These are phyloP conservation scores for Acanthurus tractus DNA, from an alignment of 2,797 vertebrate species.

Conservation along the genomic window DNA sequence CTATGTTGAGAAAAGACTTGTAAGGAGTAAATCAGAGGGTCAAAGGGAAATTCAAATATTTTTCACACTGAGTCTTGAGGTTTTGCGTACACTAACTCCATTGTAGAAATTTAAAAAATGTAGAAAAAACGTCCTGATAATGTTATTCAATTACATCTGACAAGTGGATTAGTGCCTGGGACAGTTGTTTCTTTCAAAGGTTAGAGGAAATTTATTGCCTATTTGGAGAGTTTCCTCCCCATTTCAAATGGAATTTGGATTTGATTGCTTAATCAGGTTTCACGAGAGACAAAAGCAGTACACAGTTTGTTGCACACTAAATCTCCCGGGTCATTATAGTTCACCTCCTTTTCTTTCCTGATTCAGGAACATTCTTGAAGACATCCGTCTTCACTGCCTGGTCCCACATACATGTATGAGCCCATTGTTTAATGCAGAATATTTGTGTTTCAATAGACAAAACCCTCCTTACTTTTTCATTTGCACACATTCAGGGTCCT, in stretches of 20 bases:
- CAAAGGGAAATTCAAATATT: background rate
- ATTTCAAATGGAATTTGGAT: constrained; percentile 37
- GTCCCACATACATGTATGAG: constrained; percentile 9
- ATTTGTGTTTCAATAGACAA: constrained; percentile 22
- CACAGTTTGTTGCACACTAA: constrained; percentile 18
- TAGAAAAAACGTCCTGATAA: background rate
- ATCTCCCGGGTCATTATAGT: constrained; percentile 12
- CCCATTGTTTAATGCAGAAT: constrained; percentile 22
- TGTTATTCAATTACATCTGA: constrained; percentile 43
- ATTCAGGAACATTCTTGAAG: constrained; percentile 19
- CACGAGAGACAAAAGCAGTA: constrained; percentile 40
- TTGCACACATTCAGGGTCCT: constrained; percentile 27
- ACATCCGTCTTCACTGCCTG: background rate
- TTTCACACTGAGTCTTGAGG: background rate
- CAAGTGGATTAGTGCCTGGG: constrained; percentile 29
- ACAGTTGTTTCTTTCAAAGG: constrained; percentile 42
- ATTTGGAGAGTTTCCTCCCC: constrained; percentile 29
- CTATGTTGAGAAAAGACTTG: background rate
- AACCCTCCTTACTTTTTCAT: constrained; percentile 16
- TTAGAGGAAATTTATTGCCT: constrained; percentile 36
- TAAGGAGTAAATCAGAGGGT: constrained; percentile 2
- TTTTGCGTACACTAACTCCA: background rate
- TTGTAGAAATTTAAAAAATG: background rate
- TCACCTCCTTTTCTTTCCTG: constrained; percentile 38
- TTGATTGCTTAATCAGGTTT: constrained; percentile 60